Evolutionary conservation across 2,113 vertebrate genomes (phyloP).

Genomic region (Triplophysa dalaica): DNA sequence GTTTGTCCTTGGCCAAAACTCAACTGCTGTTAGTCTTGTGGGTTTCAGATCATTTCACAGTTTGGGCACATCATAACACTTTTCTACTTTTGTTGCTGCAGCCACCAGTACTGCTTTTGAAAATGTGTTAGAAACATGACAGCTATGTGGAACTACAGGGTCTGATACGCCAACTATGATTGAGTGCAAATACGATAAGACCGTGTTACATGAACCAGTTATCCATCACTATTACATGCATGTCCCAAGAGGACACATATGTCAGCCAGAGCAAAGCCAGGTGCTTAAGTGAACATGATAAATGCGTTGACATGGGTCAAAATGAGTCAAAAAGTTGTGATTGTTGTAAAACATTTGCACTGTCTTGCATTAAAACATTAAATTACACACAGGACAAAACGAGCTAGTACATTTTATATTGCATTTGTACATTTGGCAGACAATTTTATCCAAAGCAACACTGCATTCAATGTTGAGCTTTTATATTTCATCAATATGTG

Average conservation of each 20-base stretch:
- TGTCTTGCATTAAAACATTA: too few species aligned
- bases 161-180: neutral
- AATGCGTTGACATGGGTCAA: neutral
- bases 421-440: too few species aligned
- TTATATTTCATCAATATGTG: too few species aligned
- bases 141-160: neutral
- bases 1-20: constrained; percentile 31
- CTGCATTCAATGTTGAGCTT: too few species aligned
- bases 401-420: too few species aligned
- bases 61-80: constrained; percentile 19
- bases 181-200: neutral
- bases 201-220: neutral
- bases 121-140: neutral
- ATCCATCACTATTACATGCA: neutral
- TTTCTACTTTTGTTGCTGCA: neutral
- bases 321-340: too few species aligned
- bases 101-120: neutral
- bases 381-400: too few species aligned
- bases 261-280: neutral
- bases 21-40: constrained; percentile 19
- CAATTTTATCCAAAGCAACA: too few species aligned
- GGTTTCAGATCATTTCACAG: constrained; percentile 33
- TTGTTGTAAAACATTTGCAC: too few species aligned
- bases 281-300: neutral
- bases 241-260: neutral